Evolutionary conservation across 2,888 invertebrate species (phyloP), one percentile per base, ranked within the genome.

Genomic region (Eugnorisma glareosa): DNA sequence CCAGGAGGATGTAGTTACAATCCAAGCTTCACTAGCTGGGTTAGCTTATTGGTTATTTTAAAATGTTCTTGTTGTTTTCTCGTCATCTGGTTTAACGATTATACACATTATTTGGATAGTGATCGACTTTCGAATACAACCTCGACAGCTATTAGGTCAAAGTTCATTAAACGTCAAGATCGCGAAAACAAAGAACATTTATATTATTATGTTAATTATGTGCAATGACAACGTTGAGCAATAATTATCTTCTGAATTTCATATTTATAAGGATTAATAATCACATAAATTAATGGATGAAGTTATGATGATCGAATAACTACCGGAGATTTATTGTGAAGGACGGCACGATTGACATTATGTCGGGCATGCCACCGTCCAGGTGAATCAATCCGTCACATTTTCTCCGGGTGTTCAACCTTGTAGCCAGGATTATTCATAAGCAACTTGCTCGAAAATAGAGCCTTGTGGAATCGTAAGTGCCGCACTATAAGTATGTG

Each of bases 61-160:
- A 54, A n/a, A 15, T 57, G 15, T 57, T 28, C 2, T 57, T 57
- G 28, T 57, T 5, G 15, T 15, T 57, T 18, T 28, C 28, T 28
- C 28, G n/a, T 40, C 5, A 15, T 64, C 7, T 63, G 35, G 37
- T 37, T 24, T 63, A 24, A 37, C 8, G n/a, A 8, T 2, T 35
- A 37, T 8, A n/a, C 15, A 18, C 18, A 63, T 63, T n/a, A 13
- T 63, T 66, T 71, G 35, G 18, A 51, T 10, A 43, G 18, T 48
- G 48, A 72, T 59, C 28, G 40, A 69, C n/a, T 37, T 69, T 51
- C 11, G 24, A 40, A 69, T 24, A 15, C 10, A 40, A 40, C 69
- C 69, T 69, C 59, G 69, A 28, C 13, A 40, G 6, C 6, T 31
- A 31, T 31, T 8, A 43, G 43, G 8, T 71, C 66, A 35, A 71